Percentiles rank a stretch among this genome's conserved stretches.
phyloP scores from a whole-genome alignment of 2,113 vertebrate genomes.

The Orientallactaga bullata region DNA sequence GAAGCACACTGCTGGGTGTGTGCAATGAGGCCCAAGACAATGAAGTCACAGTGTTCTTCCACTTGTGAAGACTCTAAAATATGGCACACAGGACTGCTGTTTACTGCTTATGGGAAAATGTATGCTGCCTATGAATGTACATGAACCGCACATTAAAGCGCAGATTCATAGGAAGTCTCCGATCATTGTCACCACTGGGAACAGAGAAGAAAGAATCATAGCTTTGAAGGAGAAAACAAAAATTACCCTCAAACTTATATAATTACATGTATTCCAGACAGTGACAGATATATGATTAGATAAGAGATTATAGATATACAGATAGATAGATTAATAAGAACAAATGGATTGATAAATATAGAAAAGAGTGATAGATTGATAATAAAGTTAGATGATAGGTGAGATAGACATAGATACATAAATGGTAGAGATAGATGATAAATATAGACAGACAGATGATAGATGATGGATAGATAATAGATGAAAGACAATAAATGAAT shows the following conservation, averaged over 20 bases:
- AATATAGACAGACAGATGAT: not conserved
- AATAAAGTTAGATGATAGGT: no score
- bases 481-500: not conserved
- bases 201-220: not conserved
- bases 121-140: not conserved
- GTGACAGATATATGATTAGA: not conserved
- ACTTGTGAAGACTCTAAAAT: not conserved
- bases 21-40: not conserved
- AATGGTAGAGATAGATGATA: not conserved
- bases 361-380: no score
- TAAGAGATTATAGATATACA: not conserved
- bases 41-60: fast-evolving
- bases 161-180: not conserved
- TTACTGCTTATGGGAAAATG: not conserved
- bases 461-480: not conserved
- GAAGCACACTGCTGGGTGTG: not conserved
- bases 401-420: not conserved
- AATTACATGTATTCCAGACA: not conserved
- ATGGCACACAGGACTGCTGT: not conserved
- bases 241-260: not conserved
- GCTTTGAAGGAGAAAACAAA: not conserved
- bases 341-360: no score
- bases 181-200: not conserved
- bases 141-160: not conserved
- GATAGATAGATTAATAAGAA: not conserved